Conservation (phyloP, 1,140 invertebrate genomes). For the Pseudomyrmex flavicornis region DNA sequence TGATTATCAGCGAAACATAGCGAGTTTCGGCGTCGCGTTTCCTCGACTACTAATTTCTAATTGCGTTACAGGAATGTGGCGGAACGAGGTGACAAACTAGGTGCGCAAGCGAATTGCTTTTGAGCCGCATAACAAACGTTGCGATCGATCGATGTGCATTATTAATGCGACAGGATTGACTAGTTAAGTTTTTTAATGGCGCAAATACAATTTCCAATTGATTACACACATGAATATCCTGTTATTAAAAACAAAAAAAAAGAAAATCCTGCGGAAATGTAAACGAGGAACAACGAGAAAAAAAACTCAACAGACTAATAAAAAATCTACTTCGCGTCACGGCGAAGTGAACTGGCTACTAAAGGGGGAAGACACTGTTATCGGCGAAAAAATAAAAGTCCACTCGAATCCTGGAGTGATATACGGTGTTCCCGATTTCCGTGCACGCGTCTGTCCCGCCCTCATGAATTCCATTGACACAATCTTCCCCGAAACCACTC, state of each 20-base stretch:
- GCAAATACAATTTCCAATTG: neutral
- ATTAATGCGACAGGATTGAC: constrained; percentile 14
- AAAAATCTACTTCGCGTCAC: constrained; percentile 61
- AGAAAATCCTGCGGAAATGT: neutral
- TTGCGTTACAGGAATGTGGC: constrained; percentile 33
- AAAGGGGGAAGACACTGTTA: constrained; percentile 37
- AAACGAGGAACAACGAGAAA: neutral
- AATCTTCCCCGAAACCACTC: constrained; percentile 39
- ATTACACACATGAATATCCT: neutral
- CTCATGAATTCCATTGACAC: constrained; percentile 77
- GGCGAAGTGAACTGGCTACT: constrained; percentile 20
- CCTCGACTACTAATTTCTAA: constrained; percentile 28
- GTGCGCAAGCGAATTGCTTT: constrained; percentile 15
- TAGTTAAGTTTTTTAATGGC: neutral
- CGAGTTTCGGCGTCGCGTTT: constrained; percentile 45
- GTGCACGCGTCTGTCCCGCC: constrained; percentile 64
- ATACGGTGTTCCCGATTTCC: constrained; percentile 70
- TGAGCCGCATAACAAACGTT: neutral
- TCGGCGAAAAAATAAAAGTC: constrained; percentile 73
- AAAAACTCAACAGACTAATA: constrained; percentile 32
- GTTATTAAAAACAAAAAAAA: neutral
- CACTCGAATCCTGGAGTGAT: constrained; percentile 78
- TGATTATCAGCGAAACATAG: constrained; percentile 36
- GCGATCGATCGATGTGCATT: neutral
- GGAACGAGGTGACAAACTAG: constrained; percentile 25